These are phyloP conservation scores for Junco hyemalis DNA, from an alignment of 2,113 vertebrate genomes.

Conservation along the genomic window DNA sequence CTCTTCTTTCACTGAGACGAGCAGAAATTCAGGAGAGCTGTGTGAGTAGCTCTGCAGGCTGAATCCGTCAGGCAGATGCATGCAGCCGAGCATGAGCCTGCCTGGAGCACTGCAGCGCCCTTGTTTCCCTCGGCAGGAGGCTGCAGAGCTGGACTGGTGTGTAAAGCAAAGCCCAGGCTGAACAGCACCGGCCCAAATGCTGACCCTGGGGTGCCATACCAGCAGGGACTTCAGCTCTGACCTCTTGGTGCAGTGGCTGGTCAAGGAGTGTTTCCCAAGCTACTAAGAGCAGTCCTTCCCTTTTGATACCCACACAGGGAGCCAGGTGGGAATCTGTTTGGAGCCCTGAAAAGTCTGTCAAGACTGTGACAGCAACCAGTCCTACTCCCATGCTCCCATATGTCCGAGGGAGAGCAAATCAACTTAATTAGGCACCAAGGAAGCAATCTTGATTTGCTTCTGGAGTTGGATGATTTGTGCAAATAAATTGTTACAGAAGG, in stretches of 20 bases:
- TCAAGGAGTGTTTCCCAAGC: neutral
- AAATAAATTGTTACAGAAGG: neutral
- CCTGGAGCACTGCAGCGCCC: neutral
- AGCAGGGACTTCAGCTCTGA: neutral
- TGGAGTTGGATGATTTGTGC: neutral
- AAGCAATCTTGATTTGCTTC: neutral
- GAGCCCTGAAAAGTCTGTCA: neutral
- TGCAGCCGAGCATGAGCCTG: neutral
- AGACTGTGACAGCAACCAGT: neutral
- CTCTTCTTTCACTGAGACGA: neutral
- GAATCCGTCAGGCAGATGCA: neutral
- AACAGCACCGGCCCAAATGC: rapidly evolving
- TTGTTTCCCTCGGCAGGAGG: neutral
- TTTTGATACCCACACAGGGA: neutral
- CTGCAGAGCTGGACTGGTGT: neutral
- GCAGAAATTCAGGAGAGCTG: neutral
- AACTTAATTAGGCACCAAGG: neutral
- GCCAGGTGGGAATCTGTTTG: neutral
- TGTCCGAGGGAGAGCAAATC: neutral
- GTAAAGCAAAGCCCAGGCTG: neutral
- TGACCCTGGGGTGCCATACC: rapidly evolving
- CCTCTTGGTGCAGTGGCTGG: neutral
- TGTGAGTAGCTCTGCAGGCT: neutral
- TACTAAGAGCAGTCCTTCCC: neutral
- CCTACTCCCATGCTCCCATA: rapidly evolving